Conservation (phyloP, 1,140 invertebrate species). For the Heliconius himera region DNA sequence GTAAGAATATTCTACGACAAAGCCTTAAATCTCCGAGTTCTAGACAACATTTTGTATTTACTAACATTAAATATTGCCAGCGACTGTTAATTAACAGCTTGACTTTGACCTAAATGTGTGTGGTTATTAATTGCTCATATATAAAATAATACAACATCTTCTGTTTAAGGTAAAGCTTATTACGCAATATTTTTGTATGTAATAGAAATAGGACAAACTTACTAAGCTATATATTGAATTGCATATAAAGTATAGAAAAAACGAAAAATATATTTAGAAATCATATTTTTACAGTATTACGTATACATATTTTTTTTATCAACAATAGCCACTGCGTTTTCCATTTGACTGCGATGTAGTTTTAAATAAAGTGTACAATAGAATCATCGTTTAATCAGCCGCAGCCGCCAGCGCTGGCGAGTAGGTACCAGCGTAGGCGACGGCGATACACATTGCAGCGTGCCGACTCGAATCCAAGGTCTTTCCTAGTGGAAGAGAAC, state of each 20-base stretch:
- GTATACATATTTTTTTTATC: background rate
- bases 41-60: slow-evolving; percentile 30
- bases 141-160: slow-evolving; percentile 33
- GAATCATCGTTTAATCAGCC: slow-evolving; percentile 70
- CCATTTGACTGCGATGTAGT: slow-evolving; percentile 35
- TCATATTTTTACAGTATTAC: background rate
- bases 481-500: slow-evolving; percentile 83
- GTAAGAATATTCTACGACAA: slow-evolving; percentile 7
- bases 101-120: slow-evolving; percentile 43
- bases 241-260: no score
- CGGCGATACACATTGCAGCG: slow-evolving; percentile 78
- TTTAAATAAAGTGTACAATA: slow-evolving; percentile 53
- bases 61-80: slow-evolving; percentile 39
- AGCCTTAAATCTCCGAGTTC: slow-evolving; percentile 31
- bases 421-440: slow-evolving; percentile 77
- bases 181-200: background rate
- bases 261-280: slow-evolving; percentile 3
- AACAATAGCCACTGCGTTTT: slow-evolving; percentile 19
- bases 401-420: slow-evolving; percentile 55
- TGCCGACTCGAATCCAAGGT: slow-evolving; percentile 80
- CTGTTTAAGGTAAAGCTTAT: background rate
- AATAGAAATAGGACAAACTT: slow-evolving; percentile 6
- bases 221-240: no score
- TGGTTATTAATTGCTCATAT: slow-evolving; percentile 19
- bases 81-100: slow-evolving; percentile 38